Base-by-base conservation (phyloP, 2,797 vertebrate species). In the Arremon aurantiirostris region DNA sequence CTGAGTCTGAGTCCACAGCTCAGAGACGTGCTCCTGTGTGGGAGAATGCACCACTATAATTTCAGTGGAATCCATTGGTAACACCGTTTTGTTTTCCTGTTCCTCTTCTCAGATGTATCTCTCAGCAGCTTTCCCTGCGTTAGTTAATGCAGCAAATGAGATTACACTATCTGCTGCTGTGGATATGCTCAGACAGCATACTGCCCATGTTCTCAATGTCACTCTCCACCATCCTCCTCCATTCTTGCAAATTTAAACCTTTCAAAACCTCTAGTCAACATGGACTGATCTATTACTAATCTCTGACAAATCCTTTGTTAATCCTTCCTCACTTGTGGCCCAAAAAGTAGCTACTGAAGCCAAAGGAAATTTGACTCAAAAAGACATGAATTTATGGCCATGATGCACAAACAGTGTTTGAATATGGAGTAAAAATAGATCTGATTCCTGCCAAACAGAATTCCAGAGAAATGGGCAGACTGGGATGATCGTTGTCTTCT, bases 221-320 rank as follows among this genome's bases (percentile, higher is more conserved):
- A n/a, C 60, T 93, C 53, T 82, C 49, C 75, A 82, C 71, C 71
- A 68, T 26, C 59, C 69, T 84, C 28, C 39, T n/a, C 56, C 64
- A 72, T 76, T 83, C 87, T 55, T 63, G 24, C 10, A 83, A 86
- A 91, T 59, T 65, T 78, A 88, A 95, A 96, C 56, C 83, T 92
- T 95, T 89, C 89, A 95, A 92, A 94, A 65, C 52, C 28, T 81
- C 55, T 56, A 86, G 42, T 79, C 82, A 96, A 20, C 81, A 60
- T 24, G 32, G 37, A 39, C 63, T 59, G 77, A 93, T 95, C 84
- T 95, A 42, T 93, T 86, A 83, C 57, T 93, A 95, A 95, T 95
- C 89, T 95, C 89, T 63, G 57, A 82, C 69, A 96, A 96, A 95
- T 92, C 90, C 91, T 97, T 83, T 61, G 76, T 86, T 95, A 95